Percentiles rank a stretch among this genome's conserved stretches.
Conservation (phyloP, 2,113 vertebrate species). For the Ictalurus punctatus region DNA sequence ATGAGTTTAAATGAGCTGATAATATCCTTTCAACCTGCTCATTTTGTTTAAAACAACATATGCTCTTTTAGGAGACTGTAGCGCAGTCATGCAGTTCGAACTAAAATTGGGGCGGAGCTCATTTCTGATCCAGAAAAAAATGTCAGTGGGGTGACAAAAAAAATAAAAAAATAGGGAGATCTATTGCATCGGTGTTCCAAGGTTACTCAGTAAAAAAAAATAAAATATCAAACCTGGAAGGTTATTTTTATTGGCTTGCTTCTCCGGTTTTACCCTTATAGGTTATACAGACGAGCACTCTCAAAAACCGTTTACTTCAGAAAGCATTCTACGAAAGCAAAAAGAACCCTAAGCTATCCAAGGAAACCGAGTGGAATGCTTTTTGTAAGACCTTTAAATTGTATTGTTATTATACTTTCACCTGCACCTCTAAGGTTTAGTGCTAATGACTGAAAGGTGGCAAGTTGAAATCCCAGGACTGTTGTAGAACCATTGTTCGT, state of each 20-base stretch:
- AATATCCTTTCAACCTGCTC: background rate
- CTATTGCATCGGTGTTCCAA: background rate
- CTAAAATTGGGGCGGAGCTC: background rate
- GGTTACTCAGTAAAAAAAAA: background rate
- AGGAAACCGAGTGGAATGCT: background rate
- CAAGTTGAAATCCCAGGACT: background rate
- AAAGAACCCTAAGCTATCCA: background rate
- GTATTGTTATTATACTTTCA: background rate
- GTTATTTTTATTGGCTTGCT: background rate
- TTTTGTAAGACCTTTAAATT: background rate
- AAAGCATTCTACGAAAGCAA: background rate
- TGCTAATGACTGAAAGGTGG: background rate
- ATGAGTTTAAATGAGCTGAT: background rate
- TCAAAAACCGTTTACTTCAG: background rate
- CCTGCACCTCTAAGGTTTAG: background rate
- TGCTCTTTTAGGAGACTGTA: background rate
- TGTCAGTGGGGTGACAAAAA: background rate
- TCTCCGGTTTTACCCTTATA: background rate
- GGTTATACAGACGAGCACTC: background rate
- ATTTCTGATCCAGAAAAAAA: background rate
- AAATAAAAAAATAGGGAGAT: background rate
- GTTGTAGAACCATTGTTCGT: slow-evolving; percentile 1
- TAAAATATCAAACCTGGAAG: background rate
- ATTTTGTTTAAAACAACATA: background rate
- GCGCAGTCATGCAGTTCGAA: background rate